phyloP scores from a whole-genome alignment of 2,113 vertebrate genomes.

The Perca schrenkii region DNA sequence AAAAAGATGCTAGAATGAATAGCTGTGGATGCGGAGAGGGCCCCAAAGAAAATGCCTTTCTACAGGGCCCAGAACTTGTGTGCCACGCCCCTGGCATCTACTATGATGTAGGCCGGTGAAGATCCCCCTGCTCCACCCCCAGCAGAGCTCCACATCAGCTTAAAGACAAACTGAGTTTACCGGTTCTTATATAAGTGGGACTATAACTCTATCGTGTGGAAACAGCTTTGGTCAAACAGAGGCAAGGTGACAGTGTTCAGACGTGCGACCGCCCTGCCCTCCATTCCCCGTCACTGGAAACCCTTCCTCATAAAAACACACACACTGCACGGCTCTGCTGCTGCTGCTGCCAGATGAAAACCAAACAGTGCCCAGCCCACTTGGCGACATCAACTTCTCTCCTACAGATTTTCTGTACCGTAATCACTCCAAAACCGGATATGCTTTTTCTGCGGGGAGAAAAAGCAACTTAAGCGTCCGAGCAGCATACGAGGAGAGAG shows the following conservation, averaged over 20 bases:
- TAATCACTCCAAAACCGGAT: constrained; percentile 33
- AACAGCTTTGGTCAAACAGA: constrained; percentile 41
- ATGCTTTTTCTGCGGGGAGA: constrained; percentile 26
- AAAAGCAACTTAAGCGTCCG: constrained; percentile 11
- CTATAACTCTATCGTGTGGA: neutral
- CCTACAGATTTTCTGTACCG: constrained; percentile 9
- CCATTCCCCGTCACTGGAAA: constrained; percentile 61
- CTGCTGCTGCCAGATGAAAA: constrained; percentile 43
- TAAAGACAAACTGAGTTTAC: neutral
- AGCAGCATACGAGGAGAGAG: constrained; percentile 27
- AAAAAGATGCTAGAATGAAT: too few species aligned
- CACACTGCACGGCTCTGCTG: constrained; percentile 6
- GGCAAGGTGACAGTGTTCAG: constrained; percentile 39
- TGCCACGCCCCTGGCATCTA: too few species aligned
- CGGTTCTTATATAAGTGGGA: neutral
- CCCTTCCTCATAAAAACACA: constrained; percentile 45
- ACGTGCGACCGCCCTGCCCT: constrained; percentile 52
- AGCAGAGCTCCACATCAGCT: constrained; percentile 17
- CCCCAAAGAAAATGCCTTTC: too few species aligned
- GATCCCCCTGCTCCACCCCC: too few species aligned
- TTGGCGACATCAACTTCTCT: constrained; percentile 24
- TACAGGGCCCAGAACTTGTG: too few species aligned
- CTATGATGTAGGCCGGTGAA: too few species aligned
- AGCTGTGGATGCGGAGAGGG: too few species aligned
- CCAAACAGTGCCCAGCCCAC: constrained; percentile 24